A percentile compares a stretch with the other conserved stretches of the same genome.
Evolutionary conservation across 2,113 vertebrate genomes (phyloP).

Genomic region (Microcebus lehilahytsara): DNA sequence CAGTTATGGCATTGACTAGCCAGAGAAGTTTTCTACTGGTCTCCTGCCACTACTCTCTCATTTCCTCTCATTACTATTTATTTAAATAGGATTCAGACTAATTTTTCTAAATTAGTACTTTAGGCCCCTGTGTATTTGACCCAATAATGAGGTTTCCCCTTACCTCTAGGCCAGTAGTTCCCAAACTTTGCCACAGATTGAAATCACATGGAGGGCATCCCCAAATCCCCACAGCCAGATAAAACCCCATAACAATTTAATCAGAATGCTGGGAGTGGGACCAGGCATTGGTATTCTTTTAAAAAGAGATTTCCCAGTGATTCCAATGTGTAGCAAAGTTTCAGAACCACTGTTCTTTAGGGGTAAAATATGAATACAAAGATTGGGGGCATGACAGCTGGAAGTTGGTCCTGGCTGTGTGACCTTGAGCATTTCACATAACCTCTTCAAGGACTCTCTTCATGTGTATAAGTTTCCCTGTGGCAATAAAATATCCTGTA

Average conservation of each 20-base stretch:
- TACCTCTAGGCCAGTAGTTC: background rate
- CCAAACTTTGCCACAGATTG: background rate
- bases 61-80: background rate
- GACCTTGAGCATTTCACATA: background rate
- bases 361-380: background rate
- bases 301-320: background rate
- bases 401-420: background rate
- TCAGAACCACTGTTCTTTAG: background rate
- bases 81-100: background rate
- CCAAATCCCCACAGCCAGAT: background rate
- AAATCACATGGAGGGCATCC: background rate
- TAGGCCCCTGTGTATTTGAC: background rate
- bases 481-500: background rate
- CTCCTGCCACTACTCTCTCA: background rate
- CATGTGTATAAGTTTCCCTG: background rate
- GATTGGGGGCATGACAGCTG: background rate
- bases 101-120: background rate
- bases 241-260: background rate
- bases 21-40: background rate
- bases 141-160: background rate
- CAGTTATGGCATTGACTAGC: background rate
- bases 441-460: background rate
- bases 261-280: background rate
- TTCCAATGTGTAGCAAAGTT: background rate
- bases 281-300: background rate